Base-by-base conservation (phyloP, 2,113 vertebrate species). In the Dipodomys merriami region DNA sequence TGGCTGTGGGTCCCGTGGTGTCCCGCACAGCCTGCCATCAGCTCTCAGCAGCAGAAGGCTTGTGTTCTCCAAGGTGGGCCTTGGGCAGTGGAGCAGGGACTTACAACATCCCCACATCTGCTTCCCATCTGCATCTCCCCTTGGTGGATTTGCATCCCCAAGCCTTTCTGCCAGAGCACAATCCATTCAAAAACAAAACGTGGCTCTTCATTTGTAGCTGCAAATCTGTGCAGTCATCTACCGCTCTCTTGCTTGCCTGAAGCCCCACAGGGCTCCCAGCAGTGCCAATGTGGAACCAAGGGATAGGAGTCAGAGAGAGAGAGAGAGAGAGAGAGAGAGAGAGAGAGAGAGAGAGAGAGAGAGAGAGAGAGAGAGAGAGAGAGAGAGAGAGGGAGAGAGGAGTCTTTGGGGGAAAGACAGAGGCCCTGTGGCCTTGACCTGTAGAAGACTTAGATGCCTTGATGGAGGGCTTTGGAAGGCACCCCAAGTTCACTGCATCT, bases 71-170 rank as follows among this genome's bases (percentile, higher is more conserved):
- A 95, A 94, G 95, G 94, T 91, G 89, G 88, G 91, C 89, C 83
- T 72, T 27, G 13, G 78, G 78, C 16, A 0, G 64, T 68, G 77
- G 44, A 53, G 30, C 64, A 19, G 77, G 76, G 33, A 44, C 69
- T 69, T 92, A 18, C 62, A 60, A 67, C 86, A 67, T 73, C 65
- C 57, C 64, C 95, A 95, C 96, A 97, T 95, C 95, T 96, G 97
- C 95, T 95, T 96, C 78, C 89, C 84, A 94, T 95, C 95, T 96
- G 95, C 81, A 76, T 53, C 86, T 72, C 64, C 53, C 35, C 83
- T 92, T 39, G 19, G 94, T 1, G 18, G 89, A 84, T 91, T 88
- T 91, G 95, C 84, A 83, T 89, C 91, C 57, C 49, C 29, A 23
- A 84, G 81, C 92, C 82, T 87, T 87, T 68, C 83, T 69, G 84